Conservation (phyloP, 2,888 invertebrate genomes). For the Cephus pygmeus region DNA sequence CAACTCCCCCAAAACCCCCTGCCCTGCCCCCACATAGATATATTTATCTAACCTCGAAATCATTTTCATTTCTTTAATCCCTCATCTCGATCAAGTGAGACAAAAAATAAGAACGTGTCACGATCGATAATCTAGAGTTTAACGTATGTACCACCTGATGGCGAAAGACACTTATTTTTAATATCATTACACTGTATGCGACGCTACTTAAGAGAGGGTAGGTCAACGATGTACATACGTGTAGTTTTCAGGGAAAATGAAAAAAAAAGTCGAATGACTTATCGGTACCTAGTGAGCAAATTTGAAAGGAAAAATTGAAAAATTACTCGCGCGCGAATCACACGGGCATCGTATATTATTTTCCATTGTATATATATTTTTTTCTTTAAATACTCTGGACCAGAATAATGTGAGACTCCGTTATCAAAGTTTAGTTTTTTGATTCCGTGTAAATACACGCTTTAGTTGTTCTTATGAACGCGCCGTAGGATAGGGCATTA, state of each 20-base stretch:
- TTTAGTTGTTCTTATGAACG: background rate
- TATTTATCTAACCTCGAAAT: background rate
- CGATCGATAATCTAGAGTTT: background rate
- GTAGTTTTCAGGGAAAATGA: background rate
- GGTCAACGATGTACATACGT: background rate
- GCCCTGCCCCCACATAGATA: background rate
- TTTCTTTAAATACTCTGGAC: background rate
- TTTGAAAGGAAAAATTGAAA: background rate
- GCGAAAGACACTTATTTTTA: background rate
- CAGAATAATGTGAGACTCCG: background rate
- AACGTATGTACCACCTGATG: background rate
- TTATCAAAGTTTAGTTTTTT: background rate
- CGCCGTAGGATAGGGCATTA: background rate
- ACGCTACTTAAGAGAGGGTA: background rate
- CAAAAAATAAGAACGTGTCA: background rate
- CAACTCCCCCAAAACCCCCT: background rate
- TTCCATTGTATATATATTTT: background rate
- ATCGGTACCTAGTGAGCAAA: no score
- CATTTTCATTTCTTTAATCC: background rate
- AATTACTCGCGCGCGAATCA: background rate
- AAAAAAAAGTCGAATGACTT: background rate
- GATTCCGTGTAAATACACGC: background rate
- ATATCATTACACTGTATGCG: background rate
- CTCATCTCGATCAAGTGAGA: background rate
- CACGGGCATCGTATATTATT: background rate